These are phyloP conservation scores for Pseudococcus longispinus DNA, from an alignment of 2,888 invertebrate species.

Conservation along the genomic window DNA sequence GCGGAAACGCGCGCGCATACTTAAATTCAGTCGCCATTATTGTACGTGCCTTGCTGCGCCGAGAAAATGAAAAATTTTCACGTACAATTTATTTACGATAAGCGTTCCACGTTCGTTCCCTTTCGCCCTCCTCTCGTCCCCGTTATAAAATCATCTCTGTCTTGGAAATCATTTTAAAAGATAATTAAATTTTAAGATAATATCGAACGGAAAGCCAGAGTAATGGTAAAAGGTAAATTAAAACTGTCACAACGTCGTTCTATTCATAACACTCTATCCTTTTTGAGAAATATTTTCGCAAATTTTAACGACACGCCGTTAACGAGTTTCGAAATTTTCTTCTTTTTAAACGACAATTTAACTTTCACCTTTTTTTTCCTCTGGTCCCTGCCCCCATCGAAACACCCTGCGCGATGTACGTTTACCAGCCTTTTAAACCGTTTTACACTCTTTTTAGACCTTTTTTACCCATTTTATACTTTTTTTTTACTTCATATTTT, in stretches of 20 bases:
- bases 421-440: not conserved
- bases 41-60: not conserved
- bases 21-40: constrained; percentile 26
- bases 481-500: not conserved
- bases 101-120: not conserved
- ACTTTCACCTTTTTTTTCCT: not conserved
- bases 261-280: not conserved
- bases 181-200: constrained; percentile 39
- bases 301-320: constrained; percentile 27
- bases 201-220: not conserved
- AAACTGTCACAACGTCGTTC: constrained; percentile 41
- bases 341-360: not conserved
- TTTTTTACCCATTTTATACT: not conserved
- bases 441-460: no score
- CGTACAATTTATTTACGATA: constrained; percentile 30
- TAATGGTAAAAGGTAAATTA: constrained; percentile 42
- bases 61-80: constrained; percentile 32
- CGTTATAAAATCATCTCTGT: not conserved
- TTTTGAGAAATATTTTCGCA: constrained; percentile 19
- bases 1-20: constrained; percentile 8
- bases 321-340: constrained; percentile 26
- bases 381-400: not conserved
- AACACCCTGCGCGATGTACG: not conserved
- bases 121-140: not conserved
- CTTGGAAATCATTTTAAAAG: constrained; percentile 31